Evolutionary conservation across 2,888 invertebrate genomes (phyloP), one percentile per base, ranked within the genome.

Genomic region (Thereva unica): DNA sequence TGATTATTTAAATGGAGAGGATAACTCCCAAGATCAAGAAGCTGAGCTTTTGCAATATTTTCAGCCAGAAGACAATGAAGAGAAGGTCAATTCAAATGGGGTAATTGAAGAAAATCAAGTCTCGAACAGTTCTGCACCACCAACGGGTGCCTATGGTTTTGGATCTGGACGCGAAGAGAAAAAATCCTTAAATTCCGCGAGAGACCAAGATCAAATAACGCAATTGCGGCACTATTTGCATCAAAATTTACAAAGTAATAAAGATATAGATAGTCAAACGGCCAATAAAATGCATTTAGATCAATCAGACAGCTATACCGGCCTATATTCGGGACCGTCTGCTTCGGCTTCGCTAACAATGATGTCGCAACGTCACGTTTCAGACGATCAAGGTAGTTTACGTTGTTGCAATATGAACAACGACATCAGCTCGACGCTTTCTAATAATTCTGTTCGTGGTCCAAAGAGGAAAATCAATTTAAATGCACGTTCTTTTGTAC

Each of bases 21-120:
- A 86, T 72, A 88, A 87, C 78, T 88, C 88, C 50, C 90, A 91
- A 76, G 91, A 90, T 75, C 91, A 90, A 76, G 92, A 93, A 78
- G 92, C 92, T 76, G 93, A 93, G 81, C 81, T 93, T 74, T 84
- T 91, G 78, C 90, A 91, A 81, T 93, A 92, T 82, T 92, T 92
- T 80, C 89, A 78, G 78, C 79, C 71, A 80, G 81, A 74, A 77
- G 78, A 73, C 73, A 66, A 71, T 12, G 73, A 74, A 45, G 65
- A 71, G 34, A 56, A 55, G 42, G 78, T 77, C 79, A 78, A 79
- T 78, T 78, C 78, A 67, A 70, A 71, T 56, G 69, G 68, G 54
- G 66, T 68, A 38, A 66, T 63, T 59, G 68, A 68, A 35, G 38
- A 37, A 38, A 47, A 10, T 59, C 38, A 23, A 61, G 34, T 5